These are phyloP conservation scores for Limulus polyphemus DNA, from an alignment of 2,888 invertebrate genomes.

Conservation along the genomic window DNA sequence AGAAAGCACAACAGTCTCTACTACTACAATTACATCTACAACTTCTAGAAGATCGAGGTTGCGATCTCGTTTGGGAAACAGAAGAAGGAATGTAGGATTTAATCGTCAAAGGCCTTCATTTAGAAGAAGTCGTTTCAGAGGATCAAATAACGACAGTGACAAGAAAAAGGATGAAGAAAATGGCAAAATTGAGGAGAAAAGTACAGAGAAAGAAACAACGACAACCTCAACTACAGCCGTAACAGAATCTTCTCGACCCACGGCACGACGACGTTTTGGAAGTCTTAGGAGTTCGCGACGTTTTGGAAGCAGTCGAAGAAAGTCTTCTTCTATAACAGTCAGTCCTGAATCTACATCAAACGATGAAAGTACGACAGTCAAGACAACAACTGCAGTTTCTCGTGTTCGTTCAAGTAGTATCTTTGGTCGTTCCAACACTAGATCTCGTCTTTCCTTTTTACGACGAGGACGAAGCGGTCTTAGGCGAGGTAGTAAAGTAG, in stretches of 20 bases:
- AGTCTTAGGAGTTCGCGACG: too few species aligned
- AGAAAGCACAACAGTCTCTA: not conserved
- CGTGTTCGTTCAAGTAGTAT: too few species aligned
- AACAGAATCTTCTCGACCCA: too few species aligned
- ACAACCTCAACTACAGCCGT: slow-evolving; percentile 6
- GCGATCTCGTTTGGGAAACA: slow-evolving; percentile 2
- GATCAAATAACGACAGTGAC: too few species aligned
- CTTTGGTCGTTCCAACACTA: not conserved
- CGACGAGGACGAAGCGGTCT: not conserved
- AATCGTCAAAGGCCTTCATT: too few species aligned
- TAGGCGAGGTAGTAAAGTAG: slow-evolving; percentile 2
- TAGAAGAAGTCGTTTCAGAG: too few species aligned
- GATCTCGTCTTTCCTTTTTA: not conserved
- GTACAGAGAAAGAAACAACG: not conserved
- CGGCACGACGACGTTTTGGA: too few species aligned
- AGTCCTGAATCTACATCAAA: too few species aligned
- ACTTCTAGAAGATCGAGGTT: slow-evolving; percentile 8
- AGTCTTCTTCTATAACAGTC: too few species aligned
- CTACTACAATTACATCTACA: slow-evolving; percentile 6
- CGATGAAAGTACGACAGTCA: too few species aligned
- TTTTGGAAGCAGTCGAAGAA: too few species aligned
- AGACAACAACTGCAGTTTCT: too few species aligned
- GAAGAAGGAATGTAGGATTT: not conserved
- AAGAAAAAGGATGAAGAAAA: not conserved
- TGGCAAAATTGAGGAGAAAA: not conserved